Base-by-base conservation (phyloP, 92 coral and sea anemone species). In the Montipora capitata region DNA sequence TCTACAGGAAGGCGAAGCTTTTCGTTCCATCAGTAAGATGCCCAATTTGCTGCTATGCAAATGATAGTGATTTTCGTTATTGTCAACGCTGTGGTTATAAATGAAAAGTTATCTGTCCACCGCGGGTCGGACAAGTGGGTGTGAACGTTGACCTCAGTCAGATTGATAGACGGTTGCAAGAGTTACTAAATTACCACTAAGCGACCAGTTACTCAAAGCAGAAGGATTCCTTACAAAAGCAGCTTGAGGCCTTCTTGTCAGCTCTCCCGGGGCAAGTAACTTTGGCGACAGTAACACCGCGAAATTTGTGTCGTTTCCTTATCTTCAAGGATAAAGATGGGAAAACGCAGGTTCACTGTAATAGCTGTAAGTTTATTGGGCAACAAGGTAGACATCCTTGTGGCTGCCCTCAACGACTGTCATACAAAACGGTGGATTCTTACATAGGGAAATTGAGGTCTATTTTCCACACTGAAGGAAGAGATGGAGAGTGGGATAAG, bases 401-500 rank as follows among this genome's bases (percentile, higher is more conserved):
- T 45, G 5, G 51, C 6, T 45, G 51, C 51, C 7, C 51, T 8
- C 6, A 4, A 4, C 51, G 9, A 8, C 9, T 45, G 51, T 45
- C 51, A 0, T 45, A 45, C 56, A 88, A 88, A 16, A 72, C 80
- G 9, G 74, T 90, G 4, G 79, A 90, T 45, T 84, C 90, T 5
- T 71, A 77, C 49, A 90, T 90, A 11, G 93, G 87, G 62, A 56
- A 10, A 15, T 56, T 10, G 12, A n/a, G n/a, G n/a, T n/a, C n/a
- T n/a, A n/a, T n/a, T n/a, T n/a, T n/a, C n/a, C n/a, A n/a, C n/a
- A n/a, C n/a, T n/a, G n/a, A 56, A 15, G 94, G 92, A 42, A 82
- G 92, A 7, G 86, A 76, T 42, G 94, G 92, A 38, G 89, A 91
- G 41, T 3, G 42, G 88, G 93, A 0, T 59, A 54, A 10, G 43